Base-by-base conservation (phyloP, 1,140 invertebrate genomes). In the Linepithema humile region DNA sequence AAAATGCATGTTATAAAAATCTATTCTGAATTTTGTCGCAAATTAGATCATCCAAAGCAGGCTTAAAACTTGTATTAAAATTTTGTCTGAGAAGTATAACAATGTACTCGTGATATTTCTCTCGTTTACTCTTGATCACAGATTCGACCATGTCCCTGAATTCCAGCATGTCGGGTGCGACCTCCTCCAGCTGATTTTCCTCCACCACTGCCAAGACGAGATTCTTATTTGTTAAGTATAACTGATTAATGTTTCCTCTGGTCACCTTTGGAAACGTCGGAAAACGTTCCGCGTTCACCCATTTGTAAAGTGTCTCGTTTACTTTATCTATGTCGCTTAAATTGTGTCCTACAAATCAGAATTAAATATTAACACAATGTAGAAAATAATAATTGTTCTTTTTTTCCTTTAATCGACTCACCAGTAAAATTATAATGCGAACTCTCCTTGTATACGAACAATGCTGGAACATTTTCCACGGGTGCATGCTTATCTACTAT, bases 231-330 rank as follows among this genome's bases (percentile, higher is more conserved):
- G 97, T 97, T 87, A 97, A 95, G 84, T 98, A 95, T 59, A 98
- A 92, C 92, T 98, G 96, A 94, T 98, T 96, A 80, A 98, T 96
- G 92, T 98, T 98, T 62, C 97, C 96, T 75, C 96, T 94, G 7
- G 97, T 97, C 9, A 98, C 96, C 95, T 98, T 98, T 10, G 98
- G 97, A 90, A 99, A 99, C 62, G 97, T 96, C 43, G 97, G 96
- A 95, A 99, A 99, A 80, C 98, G 95, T 93, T 99, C 98, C 53
- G 96, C 95, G 91, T 98, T 98, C 26, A 99, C 96, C 98, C 98
- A 99, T 62, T 96, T 96, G 83, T 96, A 95, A 83, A 98, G 93
- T 40, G 96, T 96, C 20, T 94, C 93, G 90, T 97, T 97, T 65
- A 97, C 91, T 78, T 95, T 88, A 62, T 95, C 94, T 67, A 95